phyloP scores from a whole-genome alignment of 2,113 vertebrate genomes.

The Chitala chitala region DNA sequence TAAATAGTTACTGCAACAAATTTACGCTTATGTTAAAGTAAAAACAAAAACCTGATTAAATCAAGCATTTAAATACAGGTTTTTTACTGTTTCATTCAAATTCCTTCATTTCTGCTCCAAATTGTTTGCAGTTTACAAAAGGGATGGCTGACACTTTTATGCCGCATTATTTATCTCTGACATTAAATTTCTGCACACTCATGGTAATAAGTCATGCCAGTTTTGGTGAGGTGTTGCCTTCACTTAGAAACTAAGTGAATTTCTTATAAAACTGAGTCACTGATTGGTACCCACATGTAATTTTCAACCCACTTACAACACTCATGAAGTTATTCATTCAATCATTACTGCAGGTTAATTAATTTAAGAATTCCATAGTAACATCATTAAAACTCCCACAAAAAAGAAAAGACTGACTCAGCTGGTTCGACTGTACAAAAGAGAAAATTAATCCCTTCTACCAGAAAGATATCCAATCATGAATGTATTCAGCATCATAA shows the following conservation, averaged over 20 bases:
- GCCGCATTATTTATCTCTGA: too few species aligned
- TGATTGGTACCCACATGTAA: not conserved
- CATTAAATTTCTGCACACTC: too few species aligned
- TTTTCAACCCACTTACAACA: not conserved
- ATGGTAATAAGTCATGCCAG: too few species aligned
- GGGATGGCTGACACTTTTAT: too few species aligned
- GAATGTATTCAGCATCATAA: not conserved
- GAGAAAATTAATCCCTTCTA: constrained; percentile 4
- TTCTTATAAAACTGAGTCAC: not conserved
- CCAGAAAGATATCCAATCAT: not conserved
- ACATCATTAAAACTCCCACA: not conserved
- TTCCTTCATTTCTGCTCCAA: too few species aligned
- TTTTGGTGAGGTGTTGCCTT: too few species aligned
- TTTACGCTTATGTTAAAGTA: not conserved
- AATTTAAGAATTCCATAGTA: not conserved
- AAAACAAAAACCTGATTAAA: not conserved
- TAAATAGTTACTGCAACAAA: too few species aligned
- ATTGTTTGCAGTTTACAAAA: too few species aligned
- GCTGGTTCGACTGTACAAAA: not conserved
- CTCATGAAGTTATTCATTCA: not conserved
- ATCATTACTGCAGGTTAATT: not conserved
- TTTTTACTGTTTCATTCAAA: too few species aligned
- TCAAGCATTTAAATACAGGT: not conserved
- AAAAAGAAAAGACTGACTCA: constrained; percentile 2
- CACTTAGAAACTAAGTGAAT: too few species aligned